Conservation (phyloP, 2,888 invertebrate species). For the Thyatira batis region DNA sequence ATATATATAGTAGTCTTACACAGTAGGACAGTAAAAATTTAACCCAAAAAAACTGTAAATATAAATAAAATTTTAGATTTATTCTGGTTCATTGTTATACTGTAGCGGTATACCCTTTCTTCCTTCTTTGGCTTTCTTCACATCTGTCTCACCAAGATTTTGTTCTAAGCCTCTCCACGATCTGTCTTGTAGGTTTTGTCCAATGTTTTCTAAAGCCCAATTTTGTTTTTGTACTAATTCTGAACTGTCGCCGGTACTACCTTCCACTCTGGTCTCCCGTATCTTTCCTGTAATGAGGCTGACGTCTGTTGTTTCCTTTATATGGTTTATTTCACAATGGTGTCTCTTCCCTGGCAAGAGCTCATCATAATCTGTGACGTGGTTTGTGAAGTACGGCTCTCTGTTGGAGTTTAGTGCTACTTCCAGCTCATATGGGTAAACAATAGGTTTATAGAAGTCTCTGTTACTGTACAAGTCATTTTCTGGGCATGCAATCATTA, state of each 20-base stretch:
- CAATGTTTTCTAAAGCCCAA: slow-evolving; percentile 80
- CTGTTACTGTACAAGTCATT: slow-evolving; percentile 91
- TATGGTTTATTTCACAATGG: slow-evolving; percentile 69
- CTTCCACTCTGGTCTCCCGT: slow-evolving; percentile 70
- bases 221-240: slow-evolving; percentile 74
- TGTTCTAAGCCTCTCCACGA: slow-evolving; percentile 95
- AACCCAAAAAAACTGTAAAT: slow-evolving; percentile 36
- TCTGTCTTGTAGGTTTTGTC: slow-evolving; percentile 85
- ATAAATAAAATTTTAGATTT: slow-evolving; percentile 36
- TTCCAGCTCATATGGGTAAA: slow-evolving; percentile 96
- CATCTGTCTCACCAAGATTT: slow-evolving; percentile 87
- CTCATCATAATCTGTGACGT: slow-evolving; percentile 89
- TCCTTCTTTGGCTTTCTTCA: slow-evolving; percentile 86
- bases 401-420: slow-evolving; percentile 85
- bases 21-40: slow-evolving; percentile 21
- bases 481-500: slow-evolving; percentile 95
- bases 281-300: slow-evolving; percentile 89
- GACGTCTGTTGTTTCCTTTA: slow-evolving; percentile 82
- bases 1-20: slow-evolving; percentile 33
- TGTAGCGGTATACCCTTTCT: slow-evolving; percentile 88
- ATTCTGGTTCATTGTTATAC: slow-evolving; percentile 84
- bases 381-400: slow-evolving; percentile 82
- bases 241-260: slow-evolving; percentile 55
- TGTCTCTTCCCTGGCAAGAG: slow-evolving; percentile 85
- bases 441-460: slow-evolving; percentile 94